Evolutionary conservation across 2,113 vertebrate species (phyloP), one percentile per base, ranked within the genome.

Genomic region (Todiramphus chloris): DNA sequence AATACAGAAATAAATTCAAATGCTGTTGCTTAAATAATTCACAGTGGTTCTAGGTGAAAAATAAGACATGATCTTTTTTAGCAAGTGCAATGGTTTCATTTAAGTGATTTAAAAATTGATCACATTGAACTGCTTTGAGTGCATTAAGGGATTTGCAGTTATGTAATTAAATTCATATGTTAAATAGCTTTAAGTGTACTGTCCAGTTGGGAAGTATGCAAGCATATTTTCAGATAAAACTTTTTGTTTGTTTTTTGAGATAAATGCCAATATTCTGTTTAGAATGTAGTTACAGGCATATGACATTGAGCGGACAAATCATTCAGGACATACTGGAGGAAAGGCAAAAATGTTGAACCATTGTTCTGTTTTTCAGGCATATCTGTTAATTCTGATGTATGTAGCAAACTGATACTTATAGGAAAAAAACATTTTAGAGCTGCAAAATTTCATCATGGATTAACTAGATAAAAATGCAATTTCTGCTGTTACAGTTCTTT

Each of bases 121-220:
- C 58, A 73, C 23, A 39, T 46, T 75, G 33, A 69, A 75, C 66
- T 72, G 58, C 48, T 92, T 73, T 30, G 79, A 90, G 51, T 89
- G 39, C 56, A 28, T 94, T 82, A 86, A 77, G 24, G 19, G 67
- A 79, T 94, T 88, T 96, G 39, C 64, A 86, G 48, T 80, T 88
- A 18, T 7, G 24, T 92, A 56, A 89, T 93, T 87, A 87, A 94
- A 92, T 78, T 75, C 76, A 17, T 93, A 79, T 81, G 95, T 87
- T 84, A 89, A 90, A 64, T 64, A 87, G 31, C 21, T 92, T 87
- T 48, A 74, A 60, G 16, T 13, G 27, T 87, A 33, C 20, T 81
- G n/a, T 78, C 33, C 30, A 37, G 12, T 33, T 89, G 48, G 51
- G 70, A 92, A 75, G 48, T 8, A 5, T 84, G 46, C 24, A 77